Conservation (phyloP, 2,797 vertebrate genomes). For the Sciurus carolinensis region DNA sequence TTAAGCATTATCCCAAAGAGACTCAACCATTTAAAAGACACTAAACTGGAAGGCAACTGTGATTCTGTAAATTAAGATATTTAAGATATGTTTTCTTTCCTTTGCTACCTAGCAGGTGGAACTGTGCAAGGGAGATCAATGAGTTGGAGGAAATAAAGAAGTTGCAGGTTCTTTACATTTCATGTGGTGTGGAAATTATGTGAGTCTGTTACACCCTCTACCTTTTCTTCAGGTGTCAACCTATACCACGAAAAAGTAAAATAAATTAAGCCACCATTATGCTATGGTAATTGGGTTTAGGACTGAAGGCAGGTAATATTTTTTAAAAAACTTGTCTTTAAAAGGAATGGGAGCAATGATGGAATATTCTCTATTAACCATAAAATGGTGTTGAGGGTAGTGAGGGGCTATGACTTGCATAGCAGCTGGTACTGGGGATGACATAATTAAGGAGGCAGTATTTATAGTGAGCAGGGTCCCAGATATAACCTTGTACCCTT, state of each 20-base stretch:
- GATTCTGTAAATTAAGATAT: not conserved
- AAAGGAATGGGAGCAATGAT: not conserved
- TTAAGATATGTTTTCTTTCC: conserved; percentile 18
- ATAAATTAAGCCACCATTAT: not conserved
- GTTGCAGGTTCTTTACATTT: not conserved
- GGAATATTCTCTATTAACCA: not conserved
- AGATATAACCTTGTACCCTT: rapidly evolving
- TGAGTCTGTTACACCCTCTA: not conserved
- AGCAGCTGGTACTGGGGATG: not conserved
- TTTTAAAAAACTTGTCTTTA: conserved; percentile 4
- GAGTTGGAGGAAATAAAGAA: not conserved
- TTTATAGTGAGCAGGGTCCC: not conserved
- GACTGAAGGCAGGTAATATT: not conserved
- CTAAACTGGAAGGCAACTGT: not conserved
- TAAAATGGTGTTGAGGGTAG: not conserved
- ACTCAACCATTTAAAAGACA: not conserved
- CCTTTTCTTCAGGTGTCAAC: not conserved
- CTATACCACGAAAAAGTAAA: not conserved
- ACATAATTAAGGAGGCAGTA: not conserved
- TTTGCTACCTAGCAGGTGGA: not conserved
- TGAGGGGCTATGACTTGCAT: not conserved
- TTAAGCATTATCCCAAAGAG: not conserved
- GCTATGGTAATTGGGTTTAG: not conserved
- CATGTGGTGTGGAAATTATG: not conserved
- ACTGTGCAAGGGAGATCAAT: not conserved